Conservation (phyloP, 2,888 invertebrate species). For the Drosophila monieri region DNA sequence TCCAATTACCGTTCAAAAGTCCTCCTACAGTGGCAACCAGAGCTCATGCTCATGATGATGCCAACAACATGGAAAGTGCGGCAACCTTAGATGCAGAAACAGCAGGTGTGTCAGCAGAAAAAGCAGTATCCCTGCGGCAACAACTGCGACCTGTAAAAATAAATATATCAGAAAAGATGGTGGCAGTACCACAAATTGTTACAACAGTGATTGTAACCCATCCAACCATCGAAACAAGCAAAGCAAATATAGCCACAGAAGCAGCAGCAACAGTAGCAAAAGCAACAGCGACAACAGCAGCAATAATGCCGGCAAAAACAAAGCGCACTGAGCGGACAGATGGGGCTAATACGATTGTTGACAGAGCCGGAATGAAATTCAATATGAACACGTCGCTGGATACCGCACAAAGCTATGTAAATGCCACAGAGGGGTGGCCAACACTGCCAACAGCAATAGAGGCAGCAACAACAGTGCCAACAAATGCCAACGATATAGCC, state of each 20-base stretch:
- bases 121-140: slow-evolving; percentile 14
- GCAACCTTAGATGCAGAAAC: slow-evolving; percentile 16
- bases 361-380: slow-evolving; percentile 32
- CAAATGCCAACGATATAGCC: slow-evolving; percentile 24
- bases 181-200: slow-evolving; percentile 26
- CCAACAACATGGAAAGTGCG: background rate
- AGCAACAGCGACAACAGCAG: slow-evolving; percentile 13
- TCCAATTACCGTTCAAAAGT: slow-evolving; percentile 31
- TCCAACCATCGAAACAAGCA: background rate
- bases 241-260: slow-evolving; percentile 21
- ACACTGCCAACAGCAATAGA: slow-evolving; percentile 14
- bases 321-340: slow-evolving; percentile 12
- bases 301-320: slow-evolving; percentile 26
- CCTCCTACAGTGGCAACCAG: slow-evolving; percentile 10
- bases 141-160: slow-evolving; percentile 19
- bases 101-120: slow-evolving; percentile 14
- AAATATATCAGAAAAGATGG: slow-evolving; percentile 38
- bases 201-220: slow-evolving; percentile 16
- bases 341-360: slow-evolving; percentile 40
- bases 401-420: slow-evolving; percentile 36
- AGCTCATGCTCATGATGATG: slow-evolving; percentile 1
- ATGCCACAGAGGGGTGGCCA: slow-evolving; percentile 34
- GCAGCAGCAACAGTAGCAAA: slow-evolving; percentile 14
- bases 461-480: background rate
- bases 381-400: slow-evolving; percentile 31